Percentiles rank a stretch among this genome's conserved stretches.
Evolutionary conservation across 2,113 vertebrate genomes (phyloP).

Genomic region (Bujurquina vittata): DNA sequence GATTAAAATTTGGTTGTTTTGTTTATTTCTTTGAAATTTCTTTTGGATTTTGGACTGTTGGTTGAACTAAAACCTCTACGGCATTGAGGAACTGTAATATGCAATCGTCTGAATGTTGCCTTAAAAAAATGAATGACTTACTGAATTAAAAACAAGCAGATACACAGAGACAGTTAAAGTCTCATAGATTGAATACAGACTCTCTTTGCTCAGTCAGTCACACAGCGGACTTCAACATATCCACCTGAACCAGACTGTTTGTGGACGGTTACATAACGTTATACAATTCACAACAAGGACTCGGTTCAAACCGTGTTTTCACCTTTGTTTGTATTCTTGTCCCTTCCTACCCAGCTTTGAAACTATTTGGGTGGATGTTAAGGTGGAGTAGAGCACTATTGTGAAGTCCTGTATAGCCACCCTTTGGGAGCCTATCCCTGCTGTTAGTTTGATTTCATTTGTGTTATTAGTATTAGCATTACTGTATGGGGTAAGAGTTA

Average conservation of each 20-base stretch:
- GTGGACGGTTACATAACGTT: background rate
- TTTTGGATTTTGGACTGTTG: too few relatives aligned
- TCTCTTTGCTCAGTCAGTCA: background rate
- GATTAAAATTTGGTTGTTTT: background rate
- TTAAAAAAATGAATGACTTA: too few relatives aligned
- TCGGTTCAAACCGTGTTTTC: background rate
- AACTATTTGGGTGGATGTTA: constrained; percentile 31
- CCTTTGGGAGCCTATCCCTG: background rate
- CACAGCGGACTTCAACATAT: background rate
- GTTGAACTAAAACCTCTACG: too few relatives aligned
- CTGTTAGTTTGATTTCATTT: background rate
- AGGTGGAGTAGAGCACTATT: background rate
- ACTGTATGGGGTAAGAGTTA: background rate
- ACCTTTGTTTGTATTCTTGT: constrained; percentile 12
- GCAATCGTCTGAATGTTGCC: too few relatives aligned
- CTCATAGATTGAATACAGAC: background rate
- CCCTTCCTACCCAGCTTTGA: background rate
- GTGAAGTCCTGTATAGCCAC: background rate
- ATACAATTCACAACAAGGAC: background rate
- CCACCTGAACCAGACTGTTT: constrained; percentile 1
- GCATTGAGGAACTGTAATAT: too few relatives aligned
- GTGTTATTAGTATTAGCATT: background rate
- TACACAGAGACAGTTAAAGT: too few relatives aligned
- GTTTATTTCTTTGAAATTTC: background rate
- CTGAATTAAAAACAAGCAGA: too few relatives aligned